Evolutionary conservation across 2,888 invertebrate species (phyloP).

Genomic region (Sinodicranocentrus sp.): DNA sequence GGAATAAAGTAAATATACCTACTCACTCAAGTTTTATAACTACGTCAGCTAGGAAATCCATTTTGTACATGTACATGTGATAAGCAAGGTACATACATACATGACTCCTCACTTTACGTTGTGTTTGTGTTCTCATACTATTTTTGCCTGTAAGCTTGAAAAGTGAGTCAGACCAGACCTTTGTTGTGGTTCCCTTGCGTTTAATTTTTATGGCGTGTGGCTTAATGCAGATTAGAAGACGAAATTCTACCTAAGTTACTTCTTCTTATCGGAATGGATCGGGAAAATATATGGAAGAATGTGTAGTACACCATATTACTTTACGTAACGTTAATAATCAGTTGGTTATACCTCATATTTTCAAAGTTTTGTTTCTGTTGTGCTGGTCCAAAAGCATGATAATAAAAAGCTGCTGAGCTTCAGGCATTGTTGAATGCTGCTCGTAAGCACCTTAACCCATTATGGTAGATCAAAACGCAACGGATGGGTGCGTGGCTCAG

Average conservation of each 20-base stretch:
- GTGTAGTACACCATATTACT: not conserved
- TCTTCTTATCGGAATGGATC: too few species aligned
- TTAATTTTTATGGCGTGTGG: conserved; percentile 15
- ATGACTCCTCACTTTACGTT: not conserved
- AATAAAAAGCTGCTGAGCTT: not conserved
- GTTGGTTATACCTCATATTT: not conserved
- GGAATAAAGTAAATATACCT: not conserved
- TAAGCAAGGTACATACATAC: conserved; percentile 8
- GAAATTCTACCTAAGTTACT: not conserved
- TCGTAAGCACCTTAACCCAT: not conserved
- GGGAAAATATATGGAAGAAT: not conserved
- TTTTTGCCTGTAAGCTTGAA: conserved; percentile 2
- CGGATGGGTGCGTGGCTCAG: conserved; percentile 52
- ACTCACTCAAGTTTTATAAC: not conserved
- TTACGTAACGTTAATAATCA: not conserved
- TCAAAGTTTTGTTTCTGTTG: conserved; percentile 15
- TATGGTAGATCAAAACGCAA: conserved; percentile 22
- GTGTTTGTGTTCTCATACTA: not conserved
- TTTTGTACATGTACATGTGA: conserved; percentile 15
- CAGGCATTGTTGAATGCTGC: not conserved
- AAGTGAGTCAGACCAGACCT: conserved; percentile 19
- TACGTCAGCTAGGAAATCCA: conserved; percentile 2
- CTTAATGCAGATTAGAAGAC: not conserved
- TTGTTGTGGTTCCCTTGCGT: not conserved
- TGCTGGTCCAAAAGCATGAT: conserved; percentile 16